phyloP scores from a whole-genome alignment of 2,888 invertebrate genomes.

The Orthosia gothica region DNA sequence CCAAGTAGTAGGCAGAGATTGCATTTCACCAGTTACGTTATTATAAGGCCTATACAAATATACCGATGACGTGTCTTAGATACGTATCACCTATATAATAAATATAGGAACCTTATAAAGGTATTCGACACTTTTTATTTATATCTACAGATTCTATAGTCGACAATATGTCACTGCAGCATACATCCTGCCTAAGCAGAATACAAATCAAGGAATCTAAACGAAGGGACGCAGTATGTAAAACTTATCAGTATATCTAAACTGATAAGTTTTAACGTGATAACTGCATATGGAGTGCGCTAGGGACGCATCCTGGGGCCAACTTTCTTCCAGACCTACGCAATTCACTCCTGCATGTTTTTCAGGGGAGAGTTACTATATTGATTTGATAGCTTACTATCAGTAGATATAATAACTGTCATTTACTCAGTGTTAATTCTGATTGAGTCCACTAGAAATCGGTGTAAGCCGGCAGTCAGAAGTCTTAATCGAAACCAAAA shows the following conservation, averaged over 20 bases:
- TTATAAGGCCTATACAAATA: background rate
- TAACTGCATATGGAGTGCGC: background rate
- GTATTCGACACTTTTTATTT: background rate
- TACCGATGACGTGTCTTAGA: too few species aligned
- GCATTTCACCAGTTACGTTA: background rate
- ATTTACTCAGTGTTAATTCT: background rate
- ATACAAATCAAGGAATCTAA: background rate
- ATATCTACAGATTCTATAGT: background rate
- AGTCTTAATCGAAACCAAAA: too few species aligned
- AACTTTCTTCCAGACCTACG: conserved; percentile 3
- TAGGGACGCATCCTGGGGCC: background rate
- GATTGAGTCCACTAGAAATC: background rate
- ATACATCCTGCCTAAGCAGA: too few species aligned
- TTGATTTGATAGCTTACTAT: too few species aligned
- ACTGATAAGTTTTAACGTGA: too few species aligned
- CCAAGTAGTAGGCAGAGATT: background rate
- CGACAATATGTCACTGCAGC: too few species aligned
- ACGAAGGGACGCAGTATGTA: background rate
- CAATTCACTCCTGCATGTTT: background rate
- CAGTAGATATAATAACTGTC: background rate
- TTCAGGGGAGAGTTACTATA: background rate
- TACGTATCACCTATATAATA: too few species aligned
- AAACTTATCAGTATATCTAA: conserved; percentile 1
- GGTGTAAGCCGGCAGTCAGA: too few species aligned
- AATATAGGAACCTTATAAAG: background rate